Evolutionary conservation across 2,113 vertebrate species (phyloP), one percentile per base, ranked within the genome.

Genomic region (Catagonus wagneri): DNA sequence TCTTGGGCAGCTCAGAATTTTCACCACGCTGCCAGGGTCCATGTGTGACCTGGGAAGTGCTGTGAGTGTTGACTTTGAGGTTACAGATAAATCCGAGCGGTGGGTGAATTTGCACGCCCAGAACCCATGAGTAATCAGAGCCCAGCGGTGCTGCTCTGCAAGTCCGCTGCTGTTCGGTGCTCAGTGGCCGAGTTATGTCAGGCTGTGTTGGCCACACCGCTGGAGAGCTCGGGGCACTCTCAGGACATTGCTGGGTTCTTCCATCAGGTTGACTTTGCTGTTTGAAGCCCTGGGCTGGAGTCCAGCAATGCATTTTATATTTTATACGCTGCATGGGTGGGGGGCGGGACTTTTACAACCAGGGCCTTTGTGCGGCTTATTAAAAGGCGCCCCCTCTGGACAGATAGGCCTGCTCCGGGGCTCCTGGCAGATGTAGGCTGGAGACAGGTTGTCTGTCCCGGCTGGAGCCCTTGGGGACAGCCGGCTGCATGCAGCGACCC

Each of bases 391-490:
- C 22, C 54, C 39, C 63, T 61, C n/a, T 54, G n/a, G 74, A 17
- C 50, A 27, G n/a, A 6, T 8, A 34, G 39, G 25, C 83, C 50
- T 10, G 13, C 25, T 4, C 29, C 79, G 3, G 0, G 32, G 14
- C 22, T 2, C 2, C 27, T 52, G 56, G 23, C 27, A 44, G 39
- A 17, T 8, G 0, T 1, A 19, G 23, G 9, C 20, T 20, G 10
- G 39, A 25, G 61, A 22, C 25, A 1, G 2, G 6, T 16, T 7
- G 22, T 14, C 34, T 23, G 34, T 8, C 36, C 39, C 5, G 29
- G 56, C 23, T 4, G 7, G 54, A 3, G 65, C 34, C 69, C 78
- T 0, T 3, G 22, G 27, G 56, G 69, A 8, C 44, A 44, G 63
- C 5, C 15, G 3, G 1, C 11, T 69, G 23, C 29, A 2, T 7